Evolutionary conservation across 2,113 vertebrate species (phyloP).

Genomic region (Numenius arquata): DNA sequence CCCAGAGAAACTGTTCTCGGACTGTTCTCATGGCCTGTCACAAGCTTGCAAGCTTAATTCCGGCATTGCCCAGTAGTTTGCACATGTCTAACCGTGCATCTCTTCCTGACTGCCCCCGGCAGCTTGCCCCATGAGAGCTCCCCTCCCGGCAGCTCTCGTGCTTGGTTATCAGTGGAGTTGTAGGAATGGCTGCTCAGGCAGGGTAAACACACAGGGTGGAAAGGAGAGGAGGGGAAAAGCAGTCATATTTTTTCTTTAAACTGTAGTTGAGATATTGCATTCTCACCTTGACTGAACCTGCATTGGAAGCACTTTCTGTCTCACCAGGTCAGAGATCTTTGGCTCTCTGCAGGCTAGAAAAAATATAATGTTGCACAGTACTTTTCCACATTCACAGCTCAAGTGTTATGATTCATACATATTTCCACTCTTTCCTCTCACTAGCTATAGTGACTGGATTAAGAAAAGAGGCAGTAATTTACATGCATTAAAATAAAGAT

Average conservation of each 20-base stretch:
- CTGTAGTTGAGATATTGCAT: slow-evolving; percentile 8
- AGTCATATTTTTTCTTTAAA: slow-evolving; percentile 2
- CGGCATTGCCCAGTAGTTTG: not conserved
- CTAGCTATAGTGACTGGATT: not conserved
- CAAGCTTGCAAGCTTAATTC: not conserved
- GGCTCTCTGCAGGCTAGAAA: slow-evolving; percentile 90
- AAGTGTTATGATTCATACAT: not conserved
- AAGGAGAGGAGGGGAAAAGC: slow-evolving; percentile 8
- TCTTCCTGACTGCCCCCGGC: not conserved
- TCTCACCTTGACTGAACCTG: slow-evolving; percentile 89
- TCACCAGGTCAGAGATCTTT: slow-evolving; percentile 94
- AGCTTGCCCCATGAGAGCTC: not conserved
- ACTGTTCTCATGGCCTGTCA: not conserved
- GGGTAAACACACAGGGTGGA: not conserved
- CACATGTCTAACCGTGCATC: not conserved
- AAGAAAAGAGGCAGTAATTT: not conserved
- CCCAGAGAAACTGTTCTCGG: not conserved
- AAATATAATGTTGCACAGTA: slow-evolving; percentile 35
- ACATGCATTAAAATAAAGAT: not conserved
- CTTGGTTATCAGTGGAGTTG: not conserved
- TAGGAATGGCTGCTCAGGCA: not conserved
- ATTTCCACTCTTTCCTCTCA: not conserved
- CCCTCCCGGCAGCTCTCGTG: slow-evolving; percentile 37
- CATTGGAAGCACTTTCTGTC: slow-evolving; percentile 85
- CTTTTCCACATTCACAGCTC: slow-evolving; percentile 10